Evolutionary conservation across 2,888 invertebrate species (phyloP).

Genomic region (Oasisia sp.): DNA sequence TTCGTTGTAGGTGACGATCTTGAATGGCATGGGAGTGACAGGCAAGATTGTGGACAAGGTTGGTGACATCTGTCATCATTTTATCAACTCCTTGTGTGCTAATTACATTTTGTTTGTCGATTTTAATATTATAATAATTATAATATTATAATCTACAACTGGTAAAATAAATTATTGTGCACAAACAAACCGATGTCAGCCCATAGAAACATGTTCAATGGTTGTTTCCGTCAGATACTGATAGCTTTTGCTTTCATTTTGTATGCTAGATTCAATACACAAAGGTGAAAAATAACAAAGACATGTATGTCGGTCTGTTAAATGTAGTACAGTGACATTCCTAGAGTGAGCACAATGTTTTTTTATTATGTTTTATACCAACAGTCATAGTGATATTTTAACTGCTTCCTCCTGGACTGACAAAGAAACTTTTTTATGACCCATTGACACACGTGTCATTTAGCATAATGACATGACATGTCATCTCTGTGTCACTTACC

Average conservation of each 20-base stretch:
- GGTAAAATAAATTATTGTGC: too few relatives aligned
- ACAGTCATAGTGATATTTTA: too few relatives aligned
- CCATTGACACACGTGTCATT: too few relatives aligned
- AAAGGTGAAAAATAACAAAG: neutral
- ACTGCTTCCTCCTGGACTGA: too few relatives aligned
- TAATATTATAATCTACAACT: neutral
- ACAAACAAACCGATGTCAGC: neutral
- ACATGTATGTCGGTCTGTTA: too few relatives aligned
- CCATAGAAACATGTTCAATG: neutral
- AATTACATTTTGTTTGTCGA: neutral
- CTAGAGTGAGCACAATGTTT: too few relatives aligned
- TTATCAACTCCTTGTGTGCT: neutral
- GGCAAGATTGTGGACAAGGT: conserved; percentile 77
- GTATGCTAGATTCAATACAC: neutral
- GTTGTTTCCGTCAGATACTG: neutral
- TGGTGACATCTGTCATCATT: conserved; percentile 28
- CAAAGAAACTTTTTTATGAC: too few relatives aligned
- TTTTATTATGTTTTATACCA: too few relatives aligned
- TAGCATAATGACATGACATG: too few relatives aligned
- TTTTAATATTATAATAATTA: neutral
- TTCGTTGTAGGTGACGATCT: conserved; percentile 76
- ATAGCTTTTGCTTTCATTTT: neutral
- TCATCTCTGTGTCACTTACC: too few relatives aligned
- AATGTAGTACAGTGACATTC: too few relatives aligned
- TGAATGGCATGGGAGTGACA: conserved; percentile 92